A percentile compares a stretch with the other conserved stretches of the same genome.
phyloP scores from a whole-genome alignment of 2,888 invertebrate species.

The Xestia sexstrigata region DNA sequence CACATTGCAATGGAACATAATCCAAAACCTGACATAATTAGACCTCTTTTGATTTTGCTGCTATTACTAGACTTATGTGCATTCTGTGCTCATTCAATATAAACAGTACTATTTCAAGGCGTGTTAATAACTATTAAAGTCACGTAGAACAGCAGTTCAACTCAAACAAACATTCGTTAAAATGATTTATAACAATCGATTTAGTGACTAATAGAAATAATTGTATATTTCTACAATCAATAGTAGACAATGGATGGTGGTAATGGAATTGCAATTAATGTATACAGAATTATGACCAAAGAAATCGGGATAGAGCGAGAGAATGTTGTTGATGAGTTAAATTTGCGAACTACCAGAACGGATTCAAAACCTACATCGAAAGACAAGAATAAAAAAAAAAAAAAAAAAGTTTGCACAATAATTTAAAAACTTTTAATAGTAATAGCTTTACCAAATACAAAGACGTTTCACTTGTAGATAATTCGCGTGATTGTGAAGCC shows the following conservation, averaged over 20 bases:
- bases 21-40: background rate
- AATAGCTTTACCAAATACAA: conserved; percentile 21
- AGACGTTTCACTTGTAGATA: conserved; percentile 22
- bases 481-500: conserved; percentile 47
- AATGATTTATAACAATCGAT: conserved; percentile 57
- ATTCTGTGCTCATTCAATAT: conserved; percentile 17
- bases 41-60: background rate
- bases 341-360: background rate
- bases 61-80: background rate
- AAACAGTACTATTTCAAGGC: conserved; percentile 47
- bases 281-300: background rate
- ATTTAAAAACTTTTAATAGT: conserved; percentile 9
- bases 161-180: conserved; percentile 53
- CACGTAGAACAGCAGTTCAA: conserved; percentile 51
- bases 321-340: background rate
- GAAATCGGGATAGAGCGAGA: background rate
- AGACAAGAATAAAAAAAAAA: background rate
- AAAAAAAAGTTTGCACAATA: conserved; percentile 6
- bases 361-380: background rate
- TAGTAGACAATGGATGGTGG: background rate
- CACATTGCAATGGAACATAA: conserved; percentile 6
- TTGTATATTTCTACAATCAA: conserved; percentile 10
- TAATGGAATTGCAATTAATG: background rate
- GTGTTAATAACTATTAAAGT: conserved; percentile 56
- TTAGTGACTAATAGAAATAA: conserved; percentile 34